A percentile compares a stretch with the other conserved stretches of the same genome.
These are phyloP conservation scores for Cheiracanthium punctorium DNA, from an alignment of 2,888 invertebrate genomes.

Conservation along the genomic window DNA sequence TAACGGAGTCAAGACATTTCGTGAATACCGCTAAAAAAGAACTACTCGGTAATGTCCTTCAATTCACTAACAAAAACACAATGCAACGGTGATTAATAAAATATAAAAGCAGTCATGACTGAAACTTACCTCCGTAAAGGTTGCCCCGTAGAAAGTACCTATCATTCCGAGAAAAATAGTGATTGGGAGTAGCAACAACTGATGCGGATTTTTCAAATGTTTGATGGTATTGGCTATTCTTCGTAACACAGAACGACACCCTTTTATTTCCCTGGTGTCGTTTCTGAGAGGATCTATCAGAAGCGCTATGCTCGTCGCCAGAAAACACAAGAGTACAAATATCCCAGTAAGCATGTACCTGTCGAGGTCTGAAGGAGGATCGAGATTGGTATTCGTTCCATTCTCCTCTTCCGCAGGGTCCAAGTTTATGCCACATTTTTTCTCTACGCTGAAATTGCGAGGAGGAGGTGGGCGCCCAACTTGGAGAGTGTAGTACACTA, in stretches of 20 bases:
- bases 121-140: conserved; percentile 77
- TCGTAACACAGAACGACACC: neutral
- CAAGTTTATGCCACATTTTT: conserved; percentile 23
- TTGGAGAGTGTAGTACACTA: conserved; percentile 82
- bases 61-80: too few species aligned
- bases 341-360: conserved; percentile 92
- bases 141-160: conserved; percentile 94
- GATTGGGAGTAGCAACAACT: conserved; percentile 93
- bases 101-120: too few species aligned
- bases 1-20: too few species aligned
- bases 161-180: conserved; percentile 98
- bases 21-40: too few species aligned
- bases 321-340: conserved; percentile 89
- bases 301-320: conserved; percentile 88
- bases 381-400: conserved; percentile 79
- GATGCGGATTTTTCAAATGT: conserved; percentile 89
- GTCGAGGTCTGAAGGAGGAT: conserved; percentile 88
- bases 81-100: too few species aligned
- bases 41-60: too few species aligned
- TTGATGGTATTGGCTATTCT: conserved; percentile 90
- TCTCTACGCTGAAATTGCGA: neutral
- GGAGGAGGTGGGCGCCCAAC: neutral
- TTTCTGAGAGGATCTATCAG: conserved; percentile 90
- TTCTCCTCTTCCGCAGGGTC: neutral
- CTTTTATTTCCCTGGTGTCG: conserved; percentile 21